Conservation (phyloP, 2,113 vertebrate species). For the Plotosus lineatus region DNA sequence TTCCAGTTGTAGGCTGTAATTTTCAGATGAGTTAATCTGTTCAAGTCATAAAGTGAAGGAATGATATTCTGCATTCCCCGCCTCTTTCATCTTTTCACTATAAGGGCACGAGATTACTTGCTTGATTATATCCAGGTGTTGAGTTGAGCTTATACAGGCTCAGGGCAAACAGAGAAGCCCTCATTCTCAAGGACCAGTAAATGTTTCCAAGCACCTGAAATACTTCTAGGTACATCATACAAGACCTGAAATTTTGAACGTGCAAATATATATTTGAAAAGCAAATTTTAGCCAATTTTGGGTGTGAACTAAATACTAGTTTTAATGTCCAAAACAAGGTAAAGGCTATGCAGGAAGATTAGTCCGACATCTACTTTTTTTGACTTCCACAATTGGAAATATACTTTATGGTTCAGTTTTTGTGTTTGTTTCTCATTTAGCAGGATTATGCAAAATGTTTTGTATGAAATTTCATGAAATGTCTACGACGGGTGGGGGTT, state of each 20-base stretch:
- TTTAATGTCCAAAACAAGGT: background rate
- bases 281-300: background rate
- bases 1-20: slow-evolving; percentile 17
- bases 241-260: background rate
- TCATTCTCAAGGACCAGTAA: slow-evolving; percentile 34
- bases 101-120: slow-evolving; percentile 54
- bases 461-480: too few relatives aligned
- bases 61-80: slow-evolving; percentile 51
- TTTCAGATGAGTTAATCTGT: slow-evolving; percentile 52
- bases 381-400: too few relatives aligned
- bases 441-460: too few relatives aligned
- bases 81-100: slow-evolving; percentile 56
- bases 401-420: too few relatives aligned
- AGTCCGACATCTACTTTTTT: background rate
- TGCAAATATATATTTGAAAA: background rate
- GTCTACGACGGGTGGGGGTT: too few relatives aligned
- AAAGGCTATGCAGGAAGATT: background rate
- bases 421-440: too few relatives aligned
- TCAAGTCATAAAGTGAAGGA: slow-evolving; percentile 51
- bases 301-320: background rate
- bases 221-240: slow-evolving; percentile 8
- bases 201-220: slow-evolving; percentile 39
- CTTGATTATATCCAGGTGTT: slow-evolving; percentile 58
- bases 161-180: slow-evolving; percentile 21
- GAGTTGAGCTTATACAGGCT: slow-evolving; percentile 51